Evolutionary conservation across 1,140 invertebrate genomes (phyloP).

Genomic region (Aphidius gifuensis): DNA sequence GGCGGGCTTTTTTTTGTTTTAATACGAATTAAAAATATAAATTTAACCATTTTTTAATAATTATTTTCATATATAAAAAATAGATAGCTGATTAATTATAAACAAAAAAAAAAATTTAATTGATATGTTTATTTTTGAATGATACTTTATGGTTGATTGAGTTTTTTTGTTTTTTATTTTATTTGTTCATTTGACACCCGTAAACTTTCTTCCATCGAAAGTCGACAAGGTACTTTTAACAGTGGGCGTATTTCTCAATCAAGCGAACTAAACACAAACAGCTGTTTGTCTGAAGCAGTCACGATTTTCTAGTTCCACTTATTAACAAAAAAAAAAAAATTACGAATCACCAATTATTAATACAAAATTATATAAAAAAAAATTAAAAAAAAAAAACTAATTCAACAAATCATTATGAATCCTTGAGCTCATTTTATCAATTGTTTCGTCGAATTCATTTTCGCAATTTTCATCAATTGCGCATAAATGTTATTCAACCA

Average conservation of each 20-base stretch:
- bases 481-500: too few species aligned
- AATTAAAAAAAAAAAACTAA: too few species aligned
- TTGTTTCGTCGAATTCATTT: too few species aligned
- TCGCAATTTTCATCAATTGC: too few species aligned
- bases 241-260: slow-evolving; percentile 18
- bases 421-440: too few species aligned
- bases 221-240: slow-evolving; percentile 19
- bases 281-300: slow-evolving; percentile 26
- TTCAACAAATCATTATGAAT: too few species aligned
- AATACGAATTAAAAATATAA: neutral
- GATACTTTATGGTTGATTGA: neutral
- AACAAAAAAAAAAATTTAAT: neutral
- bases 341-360: neutral
- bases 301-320: slow-evolving; percentile 10
- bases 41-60: neutral
- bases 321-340: neutral
- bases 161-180: neutral
- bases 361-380: too few species aligned
- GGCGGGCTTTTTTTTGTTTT: neutral
- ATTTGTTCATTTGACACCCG: neutral
- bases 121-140: slow-evolving; percentile 1
- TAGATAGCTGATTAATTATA: neutral
- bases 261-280: slow-evolving; percentile 19
- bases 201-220: slow-evolving; percentile 30
- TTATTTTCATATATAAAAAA: neutral